Conservation (phyloP, 2,888 invertebrate species). For the Eupithecia insigniata region DNA sequence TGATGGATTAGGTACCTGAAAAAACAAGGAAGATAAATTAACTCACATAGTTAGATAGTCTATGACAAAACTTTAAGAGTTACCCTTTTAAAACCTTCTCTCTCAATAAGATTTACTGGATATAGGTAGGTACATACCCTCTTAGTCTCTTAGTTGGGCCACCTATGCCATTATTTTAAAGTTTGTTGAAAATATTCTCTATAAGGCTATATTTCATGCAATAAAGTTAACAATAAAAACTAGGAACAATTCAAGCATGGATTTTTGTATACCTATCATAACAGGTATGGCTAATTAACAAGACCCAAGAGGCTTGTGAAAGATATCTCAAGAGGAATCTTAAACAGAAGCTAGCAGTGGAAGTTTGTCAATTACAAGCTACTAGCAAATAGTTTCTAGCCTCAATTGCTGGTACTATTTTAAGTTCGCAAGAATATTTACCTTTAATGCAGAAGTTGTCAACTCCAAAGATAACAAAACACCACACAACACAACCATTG, state of each 20-base stretch:
- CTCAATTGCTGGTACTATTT: not conserved
- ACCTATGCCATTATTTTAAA: too few relatives aligned
- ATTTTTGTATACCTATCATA: not conserved
- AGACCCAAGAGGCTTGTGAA: not conserved
- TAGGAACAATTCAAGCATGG: not conserved
- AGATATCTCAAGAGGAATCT: not conserved
- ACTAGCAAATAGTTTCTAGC: not conserved
- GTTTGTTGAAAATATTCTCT: not conserved
- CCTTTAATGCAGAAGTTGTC: not conserved
- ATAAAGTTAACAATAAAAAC: not conserved
- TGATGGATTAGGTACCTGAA: not conserved
- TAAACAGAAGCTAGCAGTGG: not conserved
- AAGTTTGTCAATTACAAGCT: not conserved
- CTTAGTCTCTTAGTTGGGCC: too few relatives aligned
- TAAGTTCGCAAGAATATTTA: not conserved
- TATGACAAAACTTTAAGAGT: not conserved
- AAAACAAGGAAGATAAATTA: not conserved
- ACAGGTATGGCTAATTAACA: not conserved
- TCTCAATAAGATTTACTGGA: not conserved
- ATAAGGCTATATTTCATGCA: not conserved
- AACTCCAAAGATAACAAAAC: not conserved
- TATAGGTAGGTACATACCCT: not conserved
- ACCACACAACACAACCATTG: not conserved
- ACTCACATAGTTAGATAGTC: not conserved
- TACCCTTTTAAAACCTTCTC: not conserved